Conservation (phyloP, 30 jellyfish, hydroid and myxozoan genomes). For the Mastigias papua region DNA sequence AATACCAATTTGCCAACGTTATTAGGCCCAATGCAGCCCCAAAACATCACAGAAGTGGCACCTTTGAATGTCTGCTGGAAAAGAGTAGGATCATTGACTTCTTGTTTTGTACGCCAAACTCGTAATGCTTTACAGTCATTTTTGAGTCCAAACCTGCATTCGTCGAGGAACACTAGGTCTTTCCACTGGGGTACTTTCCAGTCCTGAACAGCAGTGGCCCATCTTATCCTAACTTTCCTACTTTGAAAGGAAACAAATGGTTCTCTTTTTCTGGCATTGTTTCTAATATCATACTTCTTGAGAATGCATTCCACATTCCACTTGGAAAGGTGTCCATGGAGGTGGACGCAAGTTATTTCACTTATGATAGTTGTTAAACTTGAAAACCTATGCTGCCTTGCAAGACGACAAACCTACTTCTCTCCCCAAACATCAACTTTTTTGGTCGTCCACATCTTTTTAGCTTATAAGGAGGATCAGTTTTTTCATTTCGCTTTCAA, state of each 20-base stretch:
- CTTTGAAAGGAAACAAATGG: slow-evolving; percentile 12
- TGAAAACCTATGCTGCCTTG: slow-evolving; percentile 18
- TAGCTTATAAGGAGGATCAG: neutral
- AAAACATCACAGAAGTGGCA: slow-evolving; percentile 27
- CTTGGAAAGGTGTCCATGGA: neutral
- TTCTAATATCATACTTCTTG: neutral
- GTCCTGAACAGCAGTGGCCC: slow-evolving; percentile 4
- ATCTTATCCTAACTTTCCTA: neutral
- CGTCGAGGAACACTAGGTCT: slow-evolving; percentile 19
- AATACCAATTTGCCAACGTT: slow-evolving; percentile 34
- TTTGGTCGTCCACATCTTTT: slow-evolving; percentile 47
- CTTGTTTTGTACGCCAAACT: slow-evolving; percentile 12
- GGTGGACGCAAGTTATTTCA: neutral
- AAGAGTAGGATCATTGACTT: slow-evolving; percentile 1
- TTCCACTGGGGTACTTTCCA: slow-evolving; percentile 26
- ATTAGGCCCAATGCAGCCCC: slow-evolving; percentile 71
- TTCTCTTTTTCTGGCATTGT: neutral
- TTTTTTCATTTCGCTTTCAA: neutral
- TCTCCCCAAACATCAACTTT: slow-evolving; percentile 5
- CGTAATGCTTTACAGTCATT: neutral
- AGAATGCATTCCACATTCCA: slow-evolving; percentile 14
- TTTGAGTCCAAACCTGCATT: slow-evolving; percentile 18
- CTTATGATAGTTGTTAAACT: neutral
- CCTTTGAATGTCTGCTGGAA: slow-evolving; percentile 8
- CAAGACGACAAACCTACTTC: slow-evolving; percentile 11